Evolutionary conservation across 2,797 vertebrate species (phyloP), one percentile per base, ranked within the genome.

Genomic region (Tadarida brasiliensis): DNA sequence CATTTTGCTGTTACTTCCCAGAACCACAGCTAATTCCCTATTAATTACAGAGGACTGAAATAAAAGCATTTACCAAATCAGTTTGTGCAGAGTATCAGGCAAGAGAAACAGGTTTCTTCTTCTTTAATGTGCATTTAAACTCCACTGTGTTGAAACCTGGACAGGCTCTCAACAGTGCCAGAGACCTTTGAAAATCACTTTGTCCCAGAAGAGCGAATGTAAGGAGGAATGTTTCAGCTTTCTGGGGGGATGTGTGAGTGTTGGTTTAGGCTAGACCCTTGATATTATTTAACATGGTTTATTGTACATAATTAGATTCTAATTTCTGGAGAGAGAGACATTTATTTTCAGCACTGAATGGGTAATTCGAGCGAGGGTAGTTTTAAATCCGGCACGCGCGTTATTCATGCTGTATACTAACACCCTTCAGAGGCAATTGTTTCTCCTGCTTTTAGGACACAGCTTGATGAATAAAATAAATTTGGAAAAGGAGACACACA

Each of bases 401-500:
- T 98, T 98, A 97, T 98, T 97, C 96, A 96, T 83, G 76, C 80
- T 97, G 83, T 96, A 97, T 97, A 94, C 84, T 96, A 96, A 96
- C 96, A 95, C 96, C 93, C 94, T 98, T 97, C 96, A 96, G 87
- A 98, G 95, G 94, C 96, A 98, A 97, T 97, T 97, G 87, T 98
- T 98, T 98, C 92, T 96, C 61, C 96, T 94, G 96, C 96, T 96
- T 98, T 97, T 95, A 96, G 96, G 95, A 95, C 97, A 97, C 96
- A 96, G 77, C 92, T 97, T 98, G 97, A 97, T 97, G 95, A 98
- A 98, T 96, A 97, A 98, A 98, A 98, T 97, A 97, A 96, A 98
- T 98, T 97, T 98, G 87, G 80, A 94, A 97, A 97, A 96, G 91
- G 94, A 96, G 92, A 97, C 95, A 98, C 92, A 97, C 93, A 98